Base-by-base conservation (phyloP, 1,140 invertebrate species). In the Megalopta genalis region DNA sequence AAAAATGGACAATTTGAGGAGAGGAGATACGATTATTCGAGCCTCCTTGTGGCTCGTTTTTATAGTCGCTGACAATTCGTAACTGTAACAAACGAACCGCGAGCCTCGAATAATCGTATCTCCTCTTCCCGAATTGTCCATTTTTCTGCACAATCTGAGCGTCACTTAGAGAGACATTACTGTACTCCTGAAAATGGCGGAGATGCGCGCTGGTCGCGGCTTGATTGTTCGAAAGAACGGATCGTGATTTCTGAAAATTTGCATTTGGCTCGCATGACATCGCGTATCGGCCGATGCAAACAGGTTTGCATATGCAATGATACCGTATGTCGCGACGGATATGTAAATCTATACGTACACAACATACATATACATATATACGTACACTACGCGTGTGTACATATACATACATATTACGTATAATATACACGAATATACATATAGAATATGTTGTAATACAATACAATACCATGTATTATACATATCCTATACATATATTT, bases 291-390 rank as follows among this genome's bases (percentile, higher is more conserved):
- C 71, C 73, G 81, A 60, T 77, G 73, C 69, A 84, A 79, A 78
- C 85, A 78, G 80, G 77, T 82, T 80, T 88, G 85, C 85, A 88
- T 88, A 83, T 87, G 85, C 84, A 88, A 85, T 87, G 75, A 82
- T 87, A 79, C 81, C 85, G 87, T 87, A 90, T 88, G 87, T 87
- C 71, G 79, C 76, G 60, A 4, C 25, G 14, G 42, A 25, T 70
- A 27, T 62, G 23, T 66, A 62, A 60, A 65, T 72, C 25, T 72
- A 64, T 68, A n/a, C n/a, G n/a, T n/a, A 27, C 46, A 39, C 52
- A 49, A 65, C 54, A 23, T 42, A 8, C 12, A 52, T 39, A 66
- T 54, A n/a, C 14, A 64, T 21, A 21, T 49, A 32, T 49, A 63
- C 32, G 3, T 77, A n/a, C n/a, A n/a, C n/a, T n/a, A 60, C 14